Percentiles rank a stretch among this genome's conserved stretches.
Conservation (phyloP, 2,888 invertebrate genomes). For the Scaptomyza flava region DNA sequence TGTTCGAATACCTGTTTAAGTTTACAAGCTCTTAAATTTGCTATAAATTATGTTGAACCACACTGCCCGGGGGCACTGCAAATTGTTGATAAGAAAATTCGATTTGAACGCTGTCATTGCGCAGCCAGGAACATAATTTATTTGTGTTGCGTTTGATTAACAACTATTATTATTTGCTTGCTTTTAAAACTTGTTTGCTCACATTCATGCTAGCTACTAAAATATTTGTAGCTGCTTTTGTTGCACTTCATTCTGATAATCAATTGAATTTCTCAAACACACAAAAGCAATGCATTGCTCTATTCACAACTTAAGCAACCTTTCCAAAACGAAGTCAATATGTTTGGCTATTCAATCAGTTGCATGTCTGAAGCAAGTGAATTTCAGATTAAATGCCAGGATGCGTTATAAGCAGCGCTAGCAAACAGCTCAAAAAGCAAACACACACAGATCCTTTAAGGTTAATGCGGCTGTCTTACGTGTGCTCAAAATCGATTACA, state of each 20-base stretch:
- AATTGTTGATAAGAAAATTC: slow-evolving; percentile 46
- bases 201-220: background rate
- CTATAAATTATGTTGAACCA: slow-evolving; percentile 28
- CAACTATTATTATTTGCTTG: background rate
- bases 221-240: background rate
- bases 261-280: background rate
- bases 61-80: slow-evolving; percentile 8
- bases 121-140: background rate
- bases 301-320: background rate
- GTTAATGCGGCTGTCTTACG: slow-evolving; percentile 48
- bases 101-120: slow-evolving; percentile 1
- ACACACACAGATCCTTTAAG: slow-evolving; percentile 23
- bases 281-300: background rate
- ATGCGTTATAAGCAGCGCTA: slow-evolving; percentile 16
- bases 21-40: slow-evolving; percentile 43
- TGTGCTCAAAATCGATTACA: slow-evolving; percentile 67
- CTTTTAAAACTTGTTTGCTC: background rate
- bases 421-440: background rate
- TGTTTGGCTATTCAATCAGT: slow-evolving; percentile 49
- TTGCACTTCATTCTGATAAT: background rate
- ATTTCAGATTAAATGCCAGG: slow-evolving; percentile 26
- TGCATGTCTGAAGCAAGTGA: slow-evolving; percentile 32
- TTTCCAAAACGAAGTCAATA: slow-evolving; percentile 11
- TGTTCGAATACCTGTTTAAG: slow-evolving; percentile 53
- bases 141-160: background rate